Conservation (phyloP, 2,113 vertebrate genomes). For the Brachypteracias leptosomus region DNA sequence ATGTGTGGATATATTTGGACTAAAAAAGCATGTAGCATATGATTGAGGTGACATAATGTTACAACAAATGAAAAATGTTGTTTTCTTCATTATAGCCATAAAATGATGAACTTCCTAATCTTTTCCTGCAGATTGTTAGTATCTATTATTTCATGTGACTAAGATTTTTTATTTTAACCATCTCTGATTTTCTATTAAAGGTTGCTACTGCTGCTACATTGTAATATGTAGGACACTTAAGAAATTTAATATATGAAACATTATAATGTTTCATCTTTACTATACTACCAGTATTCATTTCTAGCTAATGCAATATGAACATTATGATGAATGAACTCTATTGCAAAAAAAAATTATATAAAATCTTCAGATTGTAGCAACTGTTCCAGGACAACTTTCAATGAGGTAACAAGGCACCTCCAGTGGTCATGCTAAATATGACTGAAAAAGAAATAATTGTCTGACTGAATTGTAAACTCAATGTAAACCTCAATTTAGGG, state of each 20-base stretch:
- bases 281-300: neutral
- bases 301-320: neutral
- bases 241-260: neutral
- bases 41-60: neutral
- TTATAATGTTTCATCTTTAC: neutral
- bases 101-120: neutral
- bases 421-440: neutral
- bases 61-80: neutral
- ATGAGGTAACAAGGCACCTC: neutral
- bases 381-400: neutral
- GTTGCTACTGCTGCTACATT: neutral
- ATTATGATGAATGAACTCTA: neutral
- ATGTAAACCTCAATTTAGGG: neutral
- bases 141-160: neutral
- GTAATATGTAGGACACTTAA: neutral
- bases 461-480: neutral
- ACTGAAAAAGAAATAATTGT: neutral
- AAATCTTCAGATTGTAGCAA: neutral
- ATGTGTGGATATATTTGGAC: neutral
- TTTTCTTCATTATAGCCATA: neutral
- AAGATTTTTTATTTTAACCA: neutral
- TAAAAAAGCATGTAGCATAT: neutral
- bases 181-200: constrained; percentile 1
- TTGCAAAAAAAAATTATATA: neutral
- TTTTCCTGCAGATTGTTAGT: neutral